These are phyloP conservation scores for Pituophis catenifer DNA, from an alignment of 2,113 vertebrate genomes.

Conservation along the genomic window DNA sequence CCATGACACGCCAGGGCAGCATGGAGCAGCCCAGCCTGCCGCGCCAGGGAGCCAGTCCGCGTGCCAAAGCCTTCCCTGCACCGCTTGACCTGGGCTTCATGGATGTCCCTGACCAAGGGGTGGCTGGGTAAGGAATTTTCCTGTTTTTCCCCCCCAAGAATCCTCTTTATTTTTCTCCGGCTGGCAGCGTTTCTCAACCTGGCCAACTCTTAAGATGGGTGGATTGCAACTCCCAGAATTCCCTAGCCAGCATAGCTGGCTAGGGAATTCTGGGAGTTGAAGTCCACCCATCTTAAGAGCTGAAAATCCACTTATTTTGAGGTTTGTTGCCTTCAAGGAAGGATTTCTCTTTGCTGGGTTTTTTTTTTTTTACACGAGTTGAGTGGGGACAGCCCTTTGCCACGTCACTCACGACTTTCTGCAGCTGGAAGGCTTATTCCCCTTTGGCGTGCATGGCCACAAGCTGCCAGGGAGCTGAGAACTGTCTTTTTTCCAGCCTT, in stretches of 20 bases:
- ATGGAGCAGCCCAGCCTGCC: conserved; percentile 81
- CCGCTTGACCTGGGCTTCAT: conserved; percentile 76
- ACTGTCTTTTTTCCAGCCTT: conserved; percentile 53
- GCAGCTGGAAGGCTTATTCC: neutral
- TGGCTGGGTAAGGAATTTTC: conserved; percentile 70
- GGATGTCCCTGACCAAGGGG: conserved; percentile 80
- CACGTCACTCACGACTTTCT: no score
- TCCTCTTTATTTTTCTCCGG: no score
- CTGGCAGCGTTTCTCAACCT: neutral
- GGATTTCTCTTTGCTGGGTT: no score
- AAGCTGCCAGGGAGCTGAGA: neutral
- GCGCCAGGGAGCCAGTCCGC: conserved; percentile 49
- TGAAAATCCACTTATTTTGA: no score
- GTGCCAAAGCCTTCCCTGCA: conserved; percentile 3
- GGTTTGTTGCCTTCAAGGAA: no score
- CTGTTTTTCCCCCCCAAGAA: no score
- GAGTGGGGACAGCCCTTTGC: neutral
- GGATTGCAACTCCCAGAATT: neutral
- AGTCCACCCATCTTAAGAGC: no score
- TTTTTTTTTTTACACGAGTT: no score
- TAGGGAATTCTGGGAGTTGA: no score
- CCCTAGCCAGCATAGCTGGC: no score
- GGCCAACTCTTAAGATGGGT: neutral
- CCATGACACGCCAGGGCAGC: conserved; percentile 71
- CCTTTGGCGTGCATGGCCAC: neutral